These are phyloP conservation scores for Hyposoter didymator DNA, from an alignment of 2,888 invertebrate species.

Conservation along the genomic window DNA sequence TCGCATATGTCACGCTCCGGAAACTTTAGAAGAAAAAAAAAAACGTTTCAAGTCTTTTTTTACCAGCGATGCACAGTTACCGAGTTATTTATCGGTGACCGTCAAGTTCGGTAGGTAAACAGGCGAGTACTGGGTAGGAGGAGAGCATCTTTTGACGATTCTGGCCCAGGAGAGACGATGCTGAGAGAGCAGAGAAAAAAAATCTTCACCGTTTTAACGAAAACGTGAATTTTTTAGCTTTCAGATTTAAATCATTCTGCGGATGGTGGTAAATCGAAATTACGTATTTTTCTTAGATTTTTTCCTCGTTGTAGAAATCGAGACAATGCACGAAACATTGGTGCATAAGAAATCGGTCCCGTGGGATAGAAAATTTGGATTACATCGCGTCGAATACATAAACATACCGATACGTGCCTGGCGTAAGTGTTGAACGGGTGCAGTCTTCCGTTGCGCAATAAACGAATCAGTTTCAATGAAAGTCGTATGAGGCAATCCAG, in stretches of 20 bases:
- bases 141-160: background rate
- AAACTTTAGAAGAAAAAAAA: background rate
- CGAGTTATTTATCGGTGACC: background rate
- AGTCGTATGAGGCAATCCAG: conserved; percentile 60
- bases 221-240: background rate
- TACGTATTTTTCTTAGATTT: background rate
- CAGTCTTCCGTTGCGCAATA: conserved; percentile 49
- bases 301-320: background rate
- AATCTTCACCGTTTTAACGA: background rate
- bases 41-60: background rate
- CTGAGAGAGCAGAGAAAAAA: background rate
- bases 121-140: background rate
- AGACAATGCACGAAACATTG: conserved; percentile 12
- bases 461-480: conserved; percentile 55
- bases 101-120: background rate
- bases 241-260: background rate
- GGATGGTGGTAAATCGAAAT: background rate
- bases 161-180: background rate
- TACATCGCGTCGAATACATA: conserved; percentile 22
- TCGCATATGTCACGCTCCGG: conserved; percentile 38
- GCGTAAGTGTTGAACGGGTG: conserved; percentile 49
- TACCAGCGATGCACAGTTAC: background rate
- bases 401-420: conserved; percentile 26
- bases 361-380: conserved; percentile 37
- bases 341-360: conserved; percentile 26